Evolutionary conservation across 1,140 invertebrate genomes (phyloP).

Genomic region (Drosophila pallidifrons): DNA sequence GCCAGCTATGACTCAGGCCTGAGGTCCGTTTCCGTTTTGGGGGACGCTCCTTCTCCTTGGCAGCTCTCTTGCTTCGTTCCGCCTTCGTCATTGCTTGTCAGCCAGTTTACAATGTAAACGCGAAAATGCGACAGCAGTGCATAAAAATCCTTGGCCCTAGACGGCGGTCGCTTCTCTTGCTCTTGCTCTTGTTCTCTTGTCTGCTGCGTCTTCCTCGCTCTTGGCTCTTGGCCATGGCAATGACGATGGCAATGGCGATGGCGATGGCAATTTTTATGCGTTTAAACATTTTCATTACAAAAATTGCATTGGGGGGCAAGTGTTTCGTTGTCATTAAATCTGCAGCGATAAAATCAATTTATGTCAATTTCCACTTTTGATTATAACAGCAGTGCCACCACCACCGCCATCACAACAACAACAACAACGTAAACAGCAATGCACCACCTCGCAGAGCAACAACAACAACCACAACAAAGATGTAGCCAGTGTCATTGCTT

Average conservation of each 20-base stretch:
- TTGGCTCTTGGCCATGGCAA: slow-evolving; percentile 12
- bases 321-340: slow-evolving; percentile 80
- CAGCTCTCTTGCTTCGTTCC: slow-evolving; percentile 1
- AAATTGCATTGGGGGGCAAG: slow-evolving; percentile 74
- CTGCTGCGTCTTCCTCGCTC: background rate
- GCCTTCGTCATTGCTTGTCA: slow-evolving; percentile 57
- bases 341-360: slow-evolving; percentile 82
- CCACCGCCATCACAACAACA: slow-evolving; percentile 9
- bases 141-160: slow-evolving; percentile 74
- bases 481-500: slow-evolving; percentile 63
- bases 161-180: background rate
- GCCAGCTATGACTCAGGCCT: slow-evolving; percentile 70
- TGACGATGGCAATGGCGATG: slow-evolving; percentile 61
- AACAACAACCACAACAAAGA: slow-evolving; percentile 45
- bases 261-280: slow-evolving; percentile 78
- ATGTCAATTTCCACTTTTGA: slow-evolving; percentile 80
- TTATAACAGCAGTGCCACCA: slow-evolving; percentile 43
- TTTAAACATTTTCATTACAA: slow-evolving; percentile 83
- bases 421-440: slow-evolving; percentile 24
- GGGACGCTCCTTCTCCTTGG: slow-evolving; percentile 3
- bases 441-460: slow-evolving; percentile 9
- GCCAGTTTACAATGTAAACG: slow-evolving; percentile 82
- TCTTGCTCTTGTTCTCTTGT: background rate
- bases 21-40: slow-evolving; percentile 37
- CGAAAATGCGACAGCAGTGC: slow-evolving; percentile 82